Evolutionary conservation across 1,140 invertebrate genomes (phyloP), one percentile per base, ranked within the genome.

Genomic region (Triops cancriformis): DNA sequence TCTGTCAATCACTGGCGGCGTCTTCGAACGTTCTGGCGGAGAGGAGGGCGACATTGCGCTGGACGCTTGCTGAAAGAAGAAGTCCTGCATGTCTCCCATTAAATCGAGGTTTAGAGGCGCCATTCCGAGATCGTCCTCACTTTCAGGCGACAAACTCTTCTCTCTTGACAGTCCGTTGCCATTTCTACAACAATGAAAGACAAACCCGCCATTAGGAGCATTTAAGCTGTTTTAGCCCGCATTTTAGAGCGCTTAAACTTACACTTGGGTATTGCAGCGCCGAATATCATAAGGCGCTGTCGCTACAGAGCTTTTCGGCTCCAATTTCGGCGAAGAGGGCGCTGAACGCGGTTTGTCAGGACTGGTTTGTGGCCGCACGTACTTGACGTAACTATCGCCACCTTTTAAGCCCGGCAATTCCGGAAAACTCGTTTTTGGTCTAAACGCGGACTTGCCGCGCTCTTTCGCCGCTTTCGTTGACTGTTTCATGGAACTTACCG

Each of bases 401-500:
- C 87, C 81, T 79, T 83, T 86, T 81, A 89, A 91, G 81, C 90
- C 51, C 14, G 51, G 88, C 73, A 93, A 85, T 37, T 90, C 91
- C 85, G 92, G 92, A 80, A 92, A 92, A 12, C 88, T 91, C 76
- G 89, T 91, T 81, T 90, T 90, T 1, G 72, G 31, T 12, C 78
- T 72, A 26, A 79, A 78, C 74, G 82, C 82, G 79, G 89, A 90
- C 84, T 91, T 91, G 2, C 92, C 90, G 79, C 89, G 88, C 83
- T 92, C 91, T 85, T 91, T 93, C 2, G 93, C 90, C 91, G 93
- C 79, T 42, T 31, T 77, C 10, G 73, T 14, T 74, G 28, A 64
- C 42, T 51, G 43, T 88, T 88, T 90, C 87, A 93, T 91, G 83
- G 90, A 90, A 88, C 92, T 92, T 73, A 93, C 91, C 80, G 91